Conservation (phyloP, 2,888 invertebrate genomes). For the Machimus rusticus region DNA sequence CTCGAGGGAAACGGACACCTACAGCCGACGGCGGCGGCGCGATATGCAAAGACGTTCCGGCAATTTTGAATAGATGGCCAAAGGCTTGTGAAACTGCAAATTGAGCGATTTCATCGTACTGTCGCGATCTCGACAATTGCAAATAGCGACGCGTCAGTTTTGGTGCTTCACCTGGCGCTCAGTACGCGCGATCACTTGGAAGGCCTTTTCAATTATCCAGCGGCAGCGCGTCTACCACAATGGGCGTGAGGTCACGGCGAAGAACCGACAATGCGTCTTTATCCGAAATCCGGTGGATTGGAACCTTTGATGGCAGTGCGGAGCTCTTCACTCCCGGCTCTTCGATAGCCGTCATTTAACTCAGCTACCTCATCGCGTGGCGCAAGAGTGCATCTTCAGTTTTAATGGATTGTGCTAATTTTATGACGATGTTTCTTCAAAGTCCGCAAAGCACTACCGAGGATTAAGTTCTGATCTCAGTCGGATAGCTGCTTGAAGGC, state of each 20-base stretch:
- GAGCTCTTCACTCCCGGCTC: neutral
- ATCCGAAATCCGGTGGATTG: neutral
- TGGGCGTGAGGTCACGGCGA: constrained; percentile 11
- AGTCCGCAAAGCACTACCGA: neutral
- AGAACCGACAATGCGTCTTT: constrained; percentile 1
- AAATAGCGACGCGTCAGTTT: neutral
- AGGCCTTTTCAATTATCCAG: neutral
- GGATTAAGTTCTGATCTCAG: neutral
- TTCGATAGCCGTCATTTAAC: neutral
- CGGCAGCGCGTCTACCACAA: neutral
- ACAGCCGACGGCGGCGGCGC: neutral
- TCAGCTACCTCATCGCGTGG: neutral
- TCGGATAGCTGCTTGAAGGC: neutral
- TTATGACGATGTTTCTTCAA: neutral
- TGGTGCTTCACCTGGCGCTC: neutral
- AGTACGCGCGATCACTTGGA: neutral
- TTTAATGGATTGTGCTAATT: neutral
- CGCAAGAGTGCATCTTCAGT: neutral
- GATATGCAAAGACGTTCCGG: neutral
- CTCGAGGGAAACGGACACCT: neutral
- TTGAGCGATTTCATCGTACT: neutral
- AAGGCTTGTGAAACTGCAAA: neutral
- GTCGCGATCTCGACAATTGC: neutral
- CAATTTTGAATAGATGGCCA: neutral
- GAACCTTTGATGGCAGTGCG: neutral